Conservation (phyloP, 2,888 invertebrate genomes). For the Siphlonurus alternatus region DNA sequence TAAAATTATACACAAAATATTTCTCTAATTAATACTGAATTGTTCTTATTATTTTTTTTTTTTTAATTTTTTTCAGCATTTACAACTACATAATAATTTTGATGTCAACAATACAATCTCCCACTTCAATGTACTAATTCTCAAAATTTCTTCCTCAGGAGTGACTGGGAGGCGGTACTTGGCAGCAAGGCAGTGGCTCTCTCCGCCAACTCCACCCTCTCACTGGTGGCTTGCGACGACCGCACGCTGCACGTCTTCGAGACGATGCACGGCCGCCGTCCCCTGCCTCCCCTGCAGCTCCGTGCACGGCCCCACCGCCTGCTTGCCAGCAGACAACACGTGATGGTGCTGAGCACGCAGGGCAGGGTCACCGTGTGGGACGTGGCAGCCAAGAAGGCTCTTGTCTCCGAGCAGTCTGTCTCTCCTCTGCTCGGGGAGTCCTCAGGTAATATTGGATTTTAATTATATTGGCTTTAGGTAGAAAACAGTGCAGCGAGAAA, state of each 20-base stretch:
- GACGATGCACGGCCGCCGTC: conserved; percentile 23
- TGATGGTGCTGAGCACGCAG: conserved; percentile 37
- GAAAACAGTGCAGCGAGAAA: no score
- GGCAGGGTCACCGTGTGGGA: conserved; percentile 42
- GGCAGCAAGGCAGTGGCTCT: conserved; percentile 34
- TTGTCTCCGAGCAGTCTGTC: conserved; percentile 43
- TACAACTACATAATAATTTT: no score
- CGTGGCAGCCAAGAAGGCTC: conserved; percentile 33
- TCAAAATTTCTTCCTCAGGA: no score
- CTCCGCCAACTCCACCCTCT: conserved; percentile 39
- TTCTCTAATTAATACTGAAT: no score
- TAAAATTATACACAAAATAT: no score
- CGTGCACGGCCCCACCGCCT: conserved; percentile 41
- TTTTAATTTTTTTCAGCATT: no score
- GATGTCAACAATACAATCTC: no score
- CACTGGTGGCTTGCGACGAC: conserved; percentile 49
- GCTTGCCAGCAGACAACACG: conserved; percentile 29
- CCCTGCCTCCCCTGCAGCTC: conserved; percentile 36
- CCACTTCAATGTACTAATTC: no score
- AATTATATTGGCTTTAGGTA: no score
- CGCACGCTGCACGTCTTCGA: conserved; percentile 44
- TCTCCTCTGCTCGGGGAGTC: conserved; percentile 29
- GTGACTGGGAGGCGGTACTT: conserved; percentile 8
- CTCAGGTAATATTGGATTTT: no score
- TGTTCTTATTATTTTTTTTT: no score